Evolutionary conservation across 2,797 vertebrate species (phyloP).

Genomic region (Gobionotothen gibberifrons): DNA sequence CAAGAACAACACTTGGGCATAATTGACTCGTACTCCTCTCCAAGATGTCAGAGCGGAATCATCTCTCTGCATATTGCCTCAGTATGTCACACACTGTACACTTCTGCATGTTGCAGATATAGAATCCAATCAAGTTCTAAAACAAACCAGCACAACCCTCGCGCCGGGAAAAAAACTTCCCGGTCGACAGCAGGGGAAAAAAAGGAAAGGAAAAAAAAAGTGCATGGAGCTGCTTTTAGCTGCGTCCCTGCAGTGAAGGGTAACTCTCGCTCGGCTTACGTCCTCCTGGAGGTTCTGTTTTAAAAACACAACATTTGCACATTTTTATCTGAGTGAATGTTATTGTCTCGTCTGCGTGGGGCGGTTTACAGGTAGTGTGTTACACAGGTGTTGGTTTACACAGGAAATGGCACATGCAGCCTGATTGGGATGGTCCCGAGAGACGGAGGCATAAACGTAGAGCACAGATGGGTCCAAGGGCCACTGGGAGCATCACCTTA

Average conservation of each 20-base stretch:
- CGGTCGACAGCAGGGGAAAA: conserved; percentile 57
- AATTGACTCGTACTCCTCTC: conserved; percentile 86
- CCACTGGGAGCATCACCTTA: conserved; percentile 86
- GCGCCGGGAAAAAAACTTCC: conserved; percentile 68
- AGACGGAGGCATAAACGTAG: conserved; percentile 80
- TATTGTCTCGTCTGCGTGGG: conserved; percentile 74
- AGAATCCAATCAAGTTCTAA: conserved; percentile 83
- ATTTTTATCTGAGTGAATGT: conserved; percentile 75
- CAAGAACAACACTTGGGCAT: conserved; percentile 87
- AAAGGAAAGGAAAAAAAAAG: conserved; percentile 23
- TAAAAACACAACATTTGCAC: conserved; percentile 79
- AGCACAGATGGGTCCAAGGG: conserved; percentile 85
- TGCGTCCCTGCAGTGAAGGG: conserved; percentile 42
- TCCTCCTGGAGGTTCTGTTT: conserved; percentile 73
- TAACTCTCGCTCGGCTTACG: conserved; percentile 61
- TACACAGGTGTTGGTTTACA: conserved; percentile 86
- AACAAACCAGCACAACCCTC: conserved; percentile 74
- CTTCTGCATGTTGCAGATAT: conserved; percentile 80
- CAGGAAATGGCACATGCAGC: conserved; percentile 84
- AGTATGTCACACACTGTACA: conserved; percentile 77
- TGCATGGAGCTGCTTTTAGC: conserved; percentile 69
- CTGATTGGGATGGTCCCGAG: conserved; percentile 81
- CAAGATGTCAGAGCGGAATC: conserved; percentile 84
- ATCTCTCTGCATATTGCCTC: conserved; percentile 83
- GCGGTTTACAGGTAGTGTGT: conserved; percentile 84